Conservation (phyloP, 2,113 vertebrate species). For the Gobius niger region DNA sequence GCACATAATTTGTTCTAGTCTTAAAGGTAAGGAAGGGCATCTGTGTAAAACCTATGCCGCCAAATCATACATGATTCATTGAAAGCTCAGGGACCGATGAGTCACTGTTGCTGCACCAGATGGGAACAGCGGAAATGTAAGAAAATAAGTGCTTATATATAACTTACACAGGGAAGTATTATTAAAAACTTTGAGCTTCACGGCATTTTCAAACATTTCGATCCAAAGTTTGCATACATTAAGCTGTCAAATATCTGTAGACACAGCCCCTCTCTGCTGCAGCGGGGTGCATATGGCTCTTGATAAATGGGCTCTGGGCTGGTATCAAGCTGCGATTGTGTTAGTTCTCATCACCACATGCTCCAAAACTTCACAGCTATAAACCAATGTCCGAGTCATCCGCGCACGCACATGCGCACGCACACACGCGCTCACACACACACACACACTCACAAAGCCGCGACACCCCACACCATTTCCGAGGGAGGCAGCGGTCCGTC, state of each 20-base stretch:
- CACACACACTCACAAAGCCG: conserved; percentile 23
- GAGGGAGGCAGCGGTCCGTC: conserved; percentile 3
- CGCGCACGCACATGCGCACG: conserved; percentile 11
- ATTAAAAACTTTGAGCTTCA: not conserved
- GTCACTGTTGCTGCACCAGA: conserved; percentile 2
- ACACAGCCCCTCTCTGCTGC: conserved; percentile 10
- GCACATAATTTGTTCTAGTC: too few relatives aligned
- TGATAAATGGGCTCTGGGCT: conserved; percentile 48
- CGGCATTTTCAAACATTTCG: not conserved
- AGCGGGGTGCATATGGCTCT: conserved; percentile 23
- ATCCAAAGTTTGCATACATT: not conserved
- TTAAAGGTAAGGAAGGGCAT: not conserved
- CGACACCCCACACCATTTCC: not conserved
- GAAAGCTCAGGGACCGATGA: not conserved
- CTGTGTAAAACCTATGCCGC: conserved; percentile 1
- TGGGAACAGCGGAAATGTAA: not conserved
- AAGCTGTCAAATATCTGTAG: not conserved
- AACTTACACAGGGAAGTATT: not conserved
- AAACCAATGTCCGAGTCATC: conserved; percentile 43
- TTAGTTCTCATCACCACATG: conserved; percentile 38
- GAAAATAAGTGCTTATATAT: not conserved
- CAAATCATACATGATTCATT: not conserved
- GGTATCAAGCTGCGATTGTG: conserved; percentile 35
- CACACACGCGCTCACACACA: not conserved
- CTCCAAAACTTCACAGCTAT: conserved; percentile 47